These are phyloP conservation scores for Bungarus multicinctus DNA, from an alignment of 2,113 vertebrate species.

Conservation along the genomic window DNA sequence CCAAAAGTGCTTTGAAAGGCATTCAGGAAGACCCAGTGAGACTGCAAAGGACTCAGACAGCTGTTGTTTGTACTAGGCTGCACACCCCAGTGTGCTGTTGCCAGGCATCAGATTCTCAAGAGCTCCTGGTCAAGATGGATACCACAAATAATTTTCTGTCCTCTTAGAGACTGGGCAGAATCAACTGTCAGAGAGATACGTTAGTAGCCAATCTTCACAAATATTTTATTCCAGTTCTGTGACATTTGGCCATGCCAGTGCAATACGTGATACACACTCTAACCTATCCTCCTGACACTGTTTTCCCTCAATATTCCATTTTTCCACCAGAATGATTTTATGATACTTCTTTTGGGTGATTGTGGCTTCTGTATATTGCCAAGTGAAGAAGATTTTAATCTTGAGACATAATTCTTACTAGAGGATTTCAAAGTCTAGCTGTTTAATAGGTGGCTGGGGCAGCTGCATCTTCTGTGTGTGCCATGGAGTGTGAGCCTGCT, in stretches of 20 bases:
- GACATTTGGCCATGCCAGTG: neutral
- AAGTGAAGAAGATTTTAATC: neutral
- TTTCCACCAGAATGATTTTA: neutral
- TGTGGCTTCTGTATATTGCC: neutral
- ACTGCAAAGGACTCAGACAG: slow-evolving; percentile 56
- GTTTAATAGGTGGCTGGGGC: neutral
- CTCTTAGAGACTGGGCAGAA: neutral
- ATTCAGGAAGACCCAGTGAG: slow-evolving; percentile 30
- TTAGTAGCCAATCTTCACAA: neutral
- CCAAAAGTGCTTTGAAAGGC: slow-evolving; percentile 1
- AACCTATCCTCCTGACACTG: neutral
- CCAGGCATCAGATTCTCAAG: neutral
- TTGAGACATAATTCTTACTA: neutral
- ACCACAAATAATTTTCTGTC: neutral
- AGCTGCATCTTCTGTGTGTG: neutral
- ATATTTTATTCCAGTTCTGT: neutral
- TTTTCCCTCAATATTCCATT: neutral
- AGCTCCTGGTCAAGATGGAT: neutral
- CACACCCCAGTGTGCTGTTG: neutral
- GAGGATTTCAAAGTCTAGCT: neutral
- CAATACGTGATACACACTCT: neutral
- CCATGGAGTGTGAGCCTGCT: neutral
- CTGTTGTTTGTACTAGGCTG: slow-evolving; percentile 41
- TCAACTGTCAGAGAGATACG: neutral
- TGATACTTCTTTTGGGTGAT: neutral